phyloP scores from a whole-genome alignment of 2,888 invertebrate species.

The Tenthredo notha region DNA sequence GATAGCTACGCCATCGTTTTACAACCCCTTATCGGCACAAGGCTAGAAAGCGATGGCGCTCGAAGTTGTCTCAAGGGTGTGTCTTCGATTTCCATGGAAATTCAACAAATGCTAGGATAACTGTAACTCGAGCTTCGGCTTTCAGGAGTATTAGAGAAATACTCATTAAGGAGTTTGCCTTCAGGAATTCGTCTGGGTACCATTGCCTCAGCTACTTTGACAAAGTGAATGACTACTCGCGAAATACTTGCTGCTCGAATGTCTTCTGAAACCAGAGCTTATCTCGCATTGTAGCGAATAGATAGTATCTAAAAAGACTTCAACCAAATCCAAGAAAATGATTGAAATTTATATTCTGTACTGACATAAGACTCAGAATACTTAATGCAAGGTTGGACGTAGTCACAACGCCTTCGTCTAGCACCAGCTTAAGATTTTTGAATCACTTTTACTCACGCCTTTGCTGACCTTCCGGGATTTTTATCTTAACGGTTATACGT shows the following conservation, averaged over 20 bases:
- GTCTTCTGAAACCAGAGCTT: slow-evolving; percentile 11
- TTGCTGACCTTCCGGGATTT: slow-evolving; percentile 50
- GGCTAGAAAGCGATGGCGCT: slow-evolving; percentile 19
- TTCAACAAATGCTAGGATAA: slow-evolving; percentile 57
- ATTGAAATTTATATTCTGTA: background rate
- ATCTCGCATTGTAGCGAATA: background rate
- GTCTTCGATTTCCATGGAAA: slow-evolving; percentile 74
- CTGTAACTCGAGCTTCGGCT: slow-evolving; percentile 37
- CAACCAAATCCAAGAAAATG: background rate
- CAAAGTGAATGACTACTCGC: slow-evolving; percentile 2
- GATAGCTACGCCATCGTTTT: slow-evolving; percentile 75
- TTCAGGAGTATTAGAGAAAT: slow-evolving; percentile 32
- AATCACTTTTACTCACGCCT: slow-evolving; percentile 36
- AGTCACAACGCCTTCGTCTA: background rate
- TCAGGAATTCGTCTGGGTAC: slow-evolving; percentile 40
- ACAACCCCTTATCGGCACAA: slow-evolving; percentile 76
- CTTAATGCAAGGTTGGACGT: background rate
- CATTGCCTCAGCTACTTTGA: slow-evolving; percentile 23
- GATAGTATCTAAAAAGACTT: background rate
- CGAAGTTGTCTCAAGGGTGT: slow-evolving; percentile 63
- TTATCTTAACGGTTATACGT: slow-evolving; percentile 49
- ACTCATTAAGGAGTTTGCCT: slow-evolving; percentile 45
- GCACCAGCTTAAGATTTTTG: slow-evolving; percentile 10
- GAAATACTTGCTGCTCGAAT: background rate
- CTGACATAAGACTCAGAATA: background rate